These are phyloP conservation scores for Alcis repandata DNA, from an alignment of 2,888 invertebrate genomes.

Conservation along the genomic window DNA sequence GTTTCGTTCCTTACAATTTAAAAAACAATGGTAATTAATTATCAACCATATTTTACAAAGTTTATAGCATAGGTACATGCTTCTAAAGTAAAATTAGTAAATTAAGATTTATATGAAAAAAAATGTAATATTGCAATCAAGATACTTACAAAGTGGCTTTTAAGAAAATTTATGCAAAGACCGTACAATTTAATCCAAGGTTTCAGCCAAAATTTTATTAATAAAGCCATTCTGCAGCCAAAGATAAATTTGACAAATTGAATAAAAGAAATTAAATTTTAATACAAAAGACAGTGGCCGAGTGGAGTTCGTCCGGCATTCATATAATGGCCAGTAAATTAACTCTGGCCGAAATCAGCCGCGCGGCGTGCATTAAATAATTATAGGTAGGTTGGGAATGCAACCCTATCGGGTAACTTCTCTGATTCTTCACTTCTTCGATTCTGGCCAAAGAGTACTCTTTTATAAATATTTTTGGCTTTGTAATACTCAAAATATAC, in stretches of 20 bases:
- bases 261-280: constrained; percentile 68
- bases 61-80: background rate
- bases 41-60: no score
- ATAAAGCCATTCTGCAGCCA: constrained; percentile 52
- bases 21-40: background rate
- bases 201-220: constrained; percentile 53
- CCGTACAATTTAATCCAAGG: background rate
- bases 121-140: no score
- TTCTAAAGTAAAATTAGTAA: background rate
- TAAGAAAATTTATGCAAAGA: background rate
- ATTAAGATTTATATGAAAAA: no score
- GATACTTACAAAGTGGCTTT: background rate
- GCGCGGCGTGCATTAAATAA: constrained; percentile 69
- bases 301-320: constrained; percentile 55
- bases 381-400: constrained; percentile 42
- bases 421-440: no score
- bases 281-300: constrained; percentile 57
- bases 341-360: constrained; percentile 64
- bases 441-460: no score
- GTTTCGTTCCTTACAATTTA: background rate
- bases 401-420: no score
- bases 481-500: no score
- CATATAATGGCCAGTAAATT: constrained; percentile 69
- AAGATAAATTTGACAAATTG: constrained; percentile 63
- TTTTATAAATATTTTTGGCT: no score